Evolutionary conservation across 1,140 invertebrate genomes (phyloP), one percentile per base, ranked within the genome.

Genomic region (Drosophila nebulosa): DNA sequence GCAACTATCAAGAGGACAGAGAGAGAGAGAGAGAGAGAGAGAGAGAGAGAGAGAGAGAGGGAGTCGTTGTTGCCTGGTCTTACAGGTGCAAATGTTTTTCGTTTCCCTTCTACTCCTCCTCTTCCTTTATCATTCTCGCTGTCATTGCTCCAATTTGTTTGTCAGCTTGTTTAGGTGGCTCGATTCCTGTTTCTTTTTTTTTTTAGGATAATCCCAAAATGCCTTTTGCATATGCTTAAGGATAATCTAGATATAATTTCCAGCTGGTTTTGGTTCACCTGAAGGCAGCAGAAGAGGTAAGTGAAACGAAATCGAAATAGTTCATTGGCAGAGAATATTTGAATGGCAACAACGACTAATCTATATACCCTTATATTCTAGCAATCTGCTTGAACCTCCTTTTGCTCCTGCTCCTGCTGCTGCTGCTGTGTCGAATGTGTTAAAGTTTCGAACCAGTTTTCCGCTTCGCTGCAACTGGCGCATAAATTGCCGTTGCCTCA

Each of bases 381-480:
- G 9, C 30, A 32, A 32, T 32, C 30, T 12, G 10, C 27, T 42
- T 75, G 64, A n/a, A n/a, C n/a, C 58, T 69, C 52, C 63, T 46
- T 51, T 57, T 39, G 50, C 64, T 75, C 18, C 21, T n/a, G n/a
- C n/a, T n/a, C 73, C 51, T 4, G 46, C n/a, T n/a, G n/a, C n/a
- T n/a, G 26, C 55, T 62, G 64, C 55, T 81, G 78, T 79, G 66
- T 80, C 81, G 80, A 79, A 84, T 85, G 72, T 56, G 59, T 30
- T 26, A 42, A 32, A 50, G 58, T 69, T 74, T 35, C 73, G 80
- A 86, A 86, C 81, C 81, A 88, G 81, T 86, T 86, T 88, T 86
- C 78, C 78, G 83, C 83, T 79, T 83, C 74, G 74, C 51, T 76
- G 74, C 81, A 85, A 85, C 81, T 85, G 81, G 80, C 83, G 83